These are phyloP conservation scores for Lepidothrix coronata DNA, from an alignment of 2,113 vertebrate species.

Conservation along the genomic window DNA sequence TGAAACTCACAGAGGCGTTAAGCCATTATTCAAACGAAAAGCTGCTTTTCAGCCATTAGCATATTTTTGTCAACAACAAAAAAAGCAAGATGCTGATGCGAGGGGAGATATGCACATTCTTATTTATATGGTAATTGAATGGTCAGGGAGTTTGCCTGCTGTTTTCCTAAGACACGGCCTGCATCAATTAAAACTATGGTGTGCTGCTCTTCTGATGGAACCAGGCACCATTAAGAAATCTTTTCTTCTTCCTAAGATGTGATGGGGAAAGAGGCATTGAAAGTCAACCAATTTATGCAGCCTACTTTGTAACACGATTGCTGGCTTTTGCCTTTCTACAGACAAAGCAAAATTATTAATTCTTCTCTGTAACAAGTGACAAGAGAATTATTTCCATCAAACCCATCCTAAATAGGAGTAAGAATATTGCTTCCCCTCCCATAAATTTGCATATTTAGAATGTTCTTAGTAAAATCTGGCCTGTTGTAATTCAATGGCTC, in stretches of 20 bases:
- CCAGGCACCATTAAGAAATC: slow-evolving; percentile 21
- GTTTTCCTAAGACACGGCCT: background rate
- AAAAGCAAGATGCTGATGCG: slow-evolving; percentile 19
- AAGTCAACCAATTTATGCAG: slow-evolving; percentile 21
- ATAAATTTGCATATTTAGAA: slow-evolving; percentile 34
- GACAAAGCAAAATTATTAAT: slow-evolving; percentile 41
- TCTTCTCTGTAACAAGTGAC: slow-evolving; percentile 18
- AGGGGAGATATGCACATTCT: background rate
- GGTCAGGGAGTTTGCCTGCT: slow-evolving; percentile 8
- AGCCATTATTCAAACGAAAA: slow-evolving; percentile 52
- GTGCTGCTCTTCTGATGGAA: background rate
- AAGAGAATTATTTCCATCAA: slow-evolving; percentile 41
- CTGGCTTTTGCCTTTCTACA: slow-evolving; percentile 37
- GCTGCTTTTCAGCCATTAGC: slow-evolving; percentile 32
- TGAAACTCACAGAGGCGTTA: slow-evolving; percentile 28
- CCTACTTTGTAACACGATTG: slow-evolving; percentile 10
- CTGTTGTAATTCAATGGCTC: background rate
- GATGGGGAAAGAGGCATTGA: background rate
- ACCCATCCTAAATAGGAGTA: background rate
- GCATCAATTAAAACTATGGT: background rate
- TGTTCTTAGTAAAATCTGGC: background rate
- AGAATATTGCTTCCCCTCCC: slow-evolving; percentile 10
- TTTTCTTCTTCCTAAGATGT: background rate
- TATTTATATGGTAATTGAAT: slow-evolving; percentile 55
- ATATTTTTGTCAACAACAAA: slow-evolving; percentile 11